These are phyloP conservation scores for Ferdinandea cuprea DNA, from an alignment of 2,888 invertebrate species.

Conservation along the genomic window DNA sequence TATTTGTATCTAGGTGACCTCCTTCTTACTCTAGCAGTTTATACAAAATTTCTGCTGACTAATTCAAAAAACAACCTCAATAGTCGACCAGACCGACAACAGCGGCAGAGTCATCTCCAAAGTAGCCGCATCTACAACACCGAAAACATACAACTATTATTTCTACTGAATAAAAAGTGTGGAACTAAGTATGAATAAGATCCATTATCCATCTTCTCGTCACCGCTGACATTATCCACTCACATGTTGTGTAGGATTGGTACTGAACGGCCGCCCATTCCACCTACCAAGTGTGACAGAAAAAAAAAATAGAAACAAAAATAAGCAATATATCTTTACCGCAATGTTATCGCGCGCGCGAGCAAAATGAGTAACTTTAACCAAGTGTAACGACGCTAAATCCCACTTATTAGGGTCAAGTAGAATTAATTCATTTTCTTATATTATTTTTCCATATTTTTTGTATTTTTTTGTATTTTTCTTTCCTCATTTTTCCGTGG, in stretches of 20 bases:
- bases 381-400: slow-evolving; percentile 61
- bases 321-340: slow-evolving; percentile 3
- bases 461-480: slow-evolving; percentile 23
- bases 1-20: slow-evolving; percentile 60
- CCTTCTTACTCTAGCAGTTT: slow-evolving; percentile 14
- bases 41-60: slow-evolving; percentile 18
- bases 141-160: slow-evolving; percentile 40
- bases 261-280: slow-evolving; percentile 2
- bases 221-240: slow-evolving; percentile 8
- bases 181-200: slow-evolving; percentile 51
- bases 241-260: slow-evolving; percentile 3
- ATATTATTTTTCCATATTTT: slow-evolving; percentile 28
- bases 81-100: no score
- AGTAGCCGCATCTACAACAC: slow-evolving; percentile 34
- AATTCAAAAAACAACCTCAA: slow-evolving; percentile 53
- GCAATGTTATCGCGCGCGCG: slow-evolving; percentile 8
- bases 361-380: slow-evolving; percentile 41
- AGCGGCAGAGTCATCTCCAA: slow-evolving; percentile 30
- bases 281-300: not conserved
- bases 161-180: slow-evolving; percentile 27
- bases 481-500: slow-evolving; percentile 24
- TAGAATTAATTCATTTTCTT: slow-evolving; percentile 64
- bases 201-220: slow-evolving; percentile 46
- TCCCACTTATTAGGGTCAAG: slow-evolving; percentile 65
- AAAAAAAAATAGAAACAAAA: not conserved